Conservation (phyloP, 1,140 invertebrate genomes). For the Uloborus diversus region DNA sequence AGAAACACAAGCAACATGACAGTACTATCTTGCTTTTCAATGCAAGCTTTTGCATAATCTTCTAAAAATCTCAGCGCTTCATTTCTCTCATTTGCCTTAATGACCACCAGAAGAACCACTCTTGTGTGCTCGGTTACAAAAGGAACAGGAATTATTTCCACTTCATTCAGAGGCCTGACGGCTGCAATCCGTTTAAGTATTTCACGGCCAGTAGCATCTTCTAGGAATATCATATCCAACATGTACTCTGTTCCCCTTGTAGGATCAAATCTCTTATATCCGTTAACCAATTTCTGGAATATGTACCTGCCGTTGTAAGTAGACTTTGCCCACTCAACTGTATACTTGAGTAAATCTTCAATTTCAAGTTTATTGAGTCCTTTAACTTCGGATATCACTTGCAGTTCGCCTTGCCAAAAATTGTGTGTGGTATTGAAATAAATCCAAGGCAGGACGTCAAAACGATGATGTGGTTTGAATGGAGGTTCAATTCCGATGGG, state of each 20-base stretch:
- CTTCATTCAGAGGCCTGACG: slow-evolving; percentile 80
- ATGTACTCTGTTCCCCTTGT: slow-evolving; percentile 88
- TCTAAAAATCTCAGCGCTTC: slow-evolving; percentile 74
- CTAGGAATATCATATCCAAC: slow-evolving; percentile 75
- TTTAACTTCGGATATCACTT: slow-evolving; percentile 62
- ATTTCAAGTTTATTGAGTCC: slow-evolving; percentile 64
- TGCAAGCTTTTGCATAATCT: slow-evolving; percentile 75
- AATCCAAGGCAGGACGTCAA: slow-evolving; percentile 85
- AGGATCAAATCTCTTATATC: slow-evolving; percentile 86
- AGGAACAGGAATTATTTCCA: slow-evolving; percentile 85
- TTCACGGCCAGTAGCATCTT: slow-evolving; percentile 63
- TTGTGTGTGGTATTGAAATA: slow-evolving; percentile 85
- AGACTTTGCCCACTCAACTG: slow-evolving; percentile 40
- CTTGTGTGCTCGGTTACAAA: slow-evolving; percentile 90
- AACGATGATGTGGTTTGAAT: slow-evolving; percentile 77
- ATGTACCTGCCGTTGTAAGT: slow-evolving; percentile 70
- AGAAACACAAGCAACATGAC: slow-evolving; percentile 73
- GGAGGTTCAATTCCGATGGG: slow-evolving; percentile 79
- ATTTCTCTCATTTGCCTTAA: slow-evolving; percentile 69
- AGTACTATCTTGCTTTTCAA: slow-evolving; percentile 80
- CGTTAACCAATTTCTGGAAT: slow-evolving; percentile 74
- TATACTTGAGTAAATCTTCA: slow-evolving; percentile 60
- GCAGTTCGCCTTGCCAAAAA: slow-evolving; percentile 68
- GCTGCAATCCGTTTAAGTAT: slow-evolving; percentile 71
- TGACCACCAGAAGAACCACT: slow-evolving; percentile 78